Base-by-base conservation (phyloP, 2,888 invertebrate species). In the Antitype chi region DNA sequence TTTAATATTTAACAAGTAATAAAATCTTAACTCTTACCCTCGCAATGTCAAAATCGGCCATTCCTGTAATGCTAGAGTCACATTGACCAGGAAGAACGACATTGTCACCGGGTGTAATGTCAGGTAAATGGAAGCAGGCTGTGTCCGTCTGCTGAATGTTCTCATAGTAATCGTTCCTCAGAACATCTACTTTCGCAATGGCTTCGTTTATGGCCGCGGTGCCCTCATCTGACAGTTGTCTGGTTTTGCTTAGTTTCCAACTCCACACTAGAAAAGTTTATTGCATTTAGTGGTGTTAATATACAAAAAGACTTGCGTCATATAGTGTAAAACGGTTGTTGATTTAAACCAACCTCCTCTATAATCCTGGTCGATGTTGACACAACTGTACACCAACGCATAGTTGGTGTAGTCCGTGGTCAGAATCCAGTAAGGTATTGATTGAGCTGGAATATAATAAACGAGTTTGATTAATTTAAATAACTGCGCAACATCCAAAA, bases 361-460 rank as follows among this genome's bases (percentile, higher is more conserved):
- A 38, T 74, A 90, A 20, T 92, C 85, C 20, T 64, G 69, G 25
- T 88, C 69, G 11, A 88, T 87, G 90, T 94, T 95, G 2, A 93
- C 92, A 88, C 98, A 98, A 71, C 97, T 97, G 95, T 97, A 98
- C 0, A 97, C 97, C 4, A 98, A 95, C 0, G 97, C 95, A 85
- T 97, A 98, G 83, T 95, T 94, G 0, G 94, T 93, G 89, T 98
- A 98, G 90, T 98, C 97, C 0, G 97, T 97, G 63, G 95, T 87
- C 17, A 94, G 64, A 64, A 94, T 90, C 92, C 92, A 94, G 75
- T 91, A 93, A 0, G 94, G 94, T 72, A 93, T 89, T 6, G 72
- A 43, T 11, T 90, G 78, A 23, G 11, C 94, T 94, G 88, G 32
- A 90, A 89, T 76, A 78, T 25, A 20, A 49, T 49, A 63, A 66